phyloP scores from a whole-genome alignment of 2,888 invertebrate species.

The Eilema depressum region DNA sequence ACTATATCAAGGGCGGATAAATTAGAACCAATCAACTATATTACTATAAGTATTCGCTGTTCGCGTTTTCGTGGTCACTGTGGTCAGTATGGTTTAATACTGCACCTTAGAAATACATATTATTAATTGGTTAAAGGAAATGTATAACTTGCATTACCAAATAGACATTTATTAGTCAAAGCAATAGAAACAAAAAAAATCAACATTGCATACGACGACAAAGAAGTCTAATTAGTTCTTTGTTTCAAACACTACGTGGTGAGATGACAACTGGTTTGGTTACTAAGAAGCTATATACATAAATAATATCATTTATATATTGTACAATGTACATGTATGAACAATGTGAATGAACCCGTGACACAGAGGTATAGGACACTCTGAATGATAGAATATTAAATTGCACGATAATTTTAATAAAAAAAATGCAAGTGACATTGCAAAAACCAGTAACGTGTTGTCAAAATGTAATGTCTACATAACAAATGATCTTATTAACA shows the following conservation, averaged over 20 bases:
- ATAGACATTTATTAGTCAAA: neutral
- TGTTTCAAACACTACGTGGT: neutral
- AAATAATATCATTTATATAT: no score
- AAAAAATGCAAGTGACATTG: conserved; percentile 9
- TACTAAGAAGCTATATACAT: neutral
- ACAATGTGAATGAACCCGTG: neutral
- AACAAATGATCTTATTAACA: conserved; percentile 39
- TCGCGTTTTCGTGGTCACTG: no score
- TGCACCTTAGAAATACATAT: neutral
- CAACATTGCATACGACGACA: neutral
- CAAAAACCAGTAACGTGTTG: conserved; percentile 26
- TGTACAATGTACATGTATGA: no score
- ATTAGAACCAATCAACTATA: neutral
- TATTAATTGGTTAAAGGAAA: neutral
- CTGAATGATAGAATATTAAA: neutral
- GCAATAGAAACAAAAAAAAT: neutral
- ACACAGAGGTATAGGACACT: neutral
- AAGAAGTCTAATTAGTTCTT: neutral
- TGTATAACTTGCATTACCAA: no score
- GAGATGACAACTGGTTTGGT: neutral
- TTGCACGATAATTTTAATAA: neutral
- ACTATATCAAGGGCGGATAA: neutral
- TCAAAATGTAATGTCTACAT: conserved; percentile 31
- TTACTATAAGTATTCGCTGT: neutral
- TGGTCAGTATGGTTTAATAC: neutral